Evolutionary conservation across 2,888 invertebrate genomes (phyloP), one percentile per base, ranked within the genome.

Genomic region (Heliothis peltigera): DNA sequence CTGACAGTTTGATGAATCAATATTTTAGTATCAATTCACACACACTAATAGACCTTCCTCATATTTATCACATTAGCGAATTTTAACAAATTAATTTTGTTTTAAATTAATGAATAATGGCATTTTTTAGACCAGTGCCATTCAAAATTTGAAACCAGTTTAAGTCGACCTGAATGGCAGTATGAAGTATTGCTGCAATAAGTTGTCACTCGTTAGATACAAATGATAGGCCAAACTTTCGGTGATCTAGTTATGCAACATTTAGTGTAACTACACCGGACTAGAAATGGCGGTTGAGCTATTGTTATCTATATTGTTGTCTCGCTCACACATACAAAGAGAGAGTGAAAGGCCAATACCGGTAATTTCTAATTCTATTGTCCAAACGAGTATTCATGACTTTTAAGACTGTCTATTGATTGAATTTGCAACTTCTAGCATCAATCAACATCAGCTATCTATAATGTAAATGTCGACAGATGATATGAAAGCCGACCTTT

Each of bases 181-280:
- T 2, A 1, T 32, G 8, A 22, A 39, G 54, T 44, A 48, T 10
- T 25, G 12, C 22, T 56, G 25, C 67, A 52, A 49, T 39, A 53
- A 22, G 43, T 56, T 73, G 70, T 72, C 67, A 67, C 7, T 17
- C 0, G 32, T 44, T 53, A 61, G 61, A 72, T 25, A 58, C 46
- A 39, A 18, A n/a, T 58, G 65, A 52, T 0, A 21, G 18, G 6
- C 25, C 51, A 10, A 60, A 48, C 51, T 54, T 72, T 70, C 73
- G 55, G 44, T 25, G 42, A 56, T 43, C 17, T 47, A 44, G 66
- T 70, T 72, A 58, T 6, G 46, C 43, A 58, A 69, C 49, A n/a
- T 15, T 21, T 32, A 44, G 72, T 15, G 18, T 67, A 65, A 60
- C 19, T 6, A 57, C 42, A 39, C 52, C 10, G 32, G 39, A 54